Evolutionary conservation across 2,888 invertebrate species (phyloP).

Genomic region (Clunio marinus): DNA sequence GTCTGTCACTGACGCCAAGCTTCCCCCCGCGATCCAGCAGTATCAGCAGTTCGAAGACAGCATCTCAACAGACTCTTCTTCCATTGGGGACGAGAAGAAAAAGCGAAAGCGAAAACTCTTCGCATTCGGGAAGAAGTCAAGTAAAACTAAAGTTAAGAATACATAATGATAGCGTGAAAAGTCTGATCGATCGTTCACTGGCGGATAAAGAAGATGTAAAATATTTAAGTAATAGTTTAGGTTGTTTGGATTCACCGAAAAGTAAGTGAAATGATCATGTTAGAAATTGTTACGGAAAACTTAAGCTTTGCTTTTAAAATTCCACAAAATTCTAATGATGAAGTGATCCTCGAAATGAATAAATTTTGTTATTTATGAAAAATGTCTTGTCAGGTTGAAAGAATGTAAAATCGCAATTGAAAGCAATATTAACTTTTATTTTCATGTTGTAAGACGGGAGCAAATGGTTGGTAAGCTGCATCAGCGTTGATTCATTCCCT

Average conservation of each 20-base stretch:
- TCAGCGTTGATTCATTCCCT: too few relatives aligned
- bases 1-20: slow-evolving; percentile 6
- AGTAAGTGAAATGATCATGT: too few relatives aligned
- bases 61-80: slow-evolving; percentile 13
- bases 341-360: too few relatives aligned
- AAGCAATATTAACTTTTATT: too few relatives aligned
- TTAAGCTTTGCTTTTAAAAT: neutral
- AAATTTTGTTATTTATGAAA: too few relatives aligned
- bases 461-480: too few relatives aligned
- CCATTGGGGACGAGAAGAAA: slow-evolving; percentile 25
- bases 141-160: slow-evolving; percentile 31
- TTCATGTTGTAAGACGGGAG: too few relatives aligned
- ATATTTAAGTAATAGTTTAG: slow-evolving; percentile 35
- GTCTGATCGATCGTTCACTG: neutral
- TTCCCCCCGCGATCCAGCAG: neutral
- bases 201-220: slow-evolving; percentile 11
- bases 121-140: slow-evolving; percentile 31
- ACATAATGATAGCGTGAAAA: slow-evolving; percentile 26
- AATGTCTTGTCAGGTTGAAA: too few relatives aligned
- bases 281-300: too few relatives aligned
- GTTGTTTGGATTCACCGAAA: slow-evolving; percentile 19
- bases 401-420: too few relatives aligned
- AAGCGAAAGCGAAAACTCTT: slow-evolving; percentile 33
- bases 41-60: slow-evolving; percentile 22
- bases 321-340: too few relatives aligned